Percentiles rank a stretch among this genome's conserved stretches.
These are phyloP conservation scores for Aegypius monachus DNA, from an alignment of 2,113 vertebrate species.

Conservation along the genomic window DNA sequence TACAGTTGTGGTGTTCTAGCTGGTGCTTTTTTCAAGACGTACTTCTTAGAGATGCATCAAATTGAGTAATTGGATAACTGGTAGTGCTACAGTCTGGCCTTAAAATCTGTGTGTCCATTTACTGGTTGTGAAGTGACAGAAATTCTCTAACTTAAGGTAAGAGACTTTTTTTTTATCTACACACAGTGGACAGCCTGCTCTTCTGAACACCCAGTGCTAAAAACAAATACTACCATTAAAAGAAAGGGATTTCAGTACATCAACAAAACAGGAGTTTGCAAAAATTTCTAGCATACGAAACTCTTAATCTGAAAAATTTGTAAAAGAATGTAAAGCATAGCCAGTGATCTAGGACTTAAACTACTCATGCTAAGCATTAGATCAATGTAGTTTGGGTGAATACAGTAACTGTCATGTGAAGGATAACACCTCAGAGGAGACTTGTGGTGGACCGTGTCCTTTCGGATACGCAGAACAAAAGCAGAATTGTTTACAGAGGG, in stretches of 20 bases:
- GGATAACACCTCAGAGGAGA: neutral
- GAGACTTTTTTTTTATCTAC: neutral
- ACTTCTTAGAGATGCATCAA: neutral
- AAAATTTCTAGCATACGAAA: neutral
- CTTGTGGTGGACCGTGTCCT: neutral
- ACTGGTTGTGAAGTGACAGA: neutral
- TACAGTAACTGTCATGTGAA: neutral
- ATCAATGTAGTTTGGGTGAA: neutral
- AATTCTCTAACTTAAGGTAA: neutral
- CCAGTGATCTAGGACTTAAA: neutral
- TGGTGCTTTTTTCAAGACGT: neutral
- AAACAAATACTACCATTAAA: neutral
- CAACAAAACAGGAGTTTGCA: neutral
- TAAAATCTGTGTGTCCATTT: neutral
- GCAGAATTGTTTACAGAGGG: neutral
- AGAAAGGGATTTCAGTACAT: neutral
- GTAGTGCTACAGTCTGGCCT: neutral
- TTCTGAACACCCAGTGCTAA: neutral
- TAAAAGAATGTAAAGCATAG: neutral
- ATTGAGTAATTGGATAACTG: neutral
- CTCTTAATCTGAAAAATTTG: neutral
- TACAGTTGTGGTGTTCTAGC: neutral
- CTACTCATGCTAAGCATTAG: neutral
- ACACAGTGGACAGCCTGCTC: fast-evolving
- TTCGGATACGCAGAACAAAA: neutral